Evolutionary conservation across 1,140 invertebrate genomes (phyloP).

Genomic region (Pseudomyrmex pallidus): DNA sequence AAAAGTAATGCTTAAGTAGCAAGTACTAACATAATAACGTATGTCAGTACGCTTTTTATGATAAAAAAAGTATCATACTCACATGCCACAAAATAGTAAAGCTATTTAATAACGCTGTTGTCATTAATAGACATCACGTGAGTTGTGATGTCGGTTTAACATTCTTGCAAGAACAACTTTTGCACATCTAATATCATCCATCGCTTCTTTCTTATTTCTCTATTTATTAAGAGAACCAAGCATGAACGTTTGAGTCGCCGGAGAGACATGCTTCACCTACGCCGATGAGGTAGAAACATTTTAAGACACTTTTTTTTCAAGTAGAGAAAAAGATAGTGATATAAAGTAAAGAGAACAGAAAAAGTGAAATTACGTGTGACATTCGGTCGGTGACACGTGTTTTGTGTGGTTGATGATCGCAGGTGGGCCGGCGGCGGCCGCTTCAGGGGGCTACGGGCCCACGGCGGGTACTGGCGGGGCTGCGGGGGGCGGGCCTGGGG

Average conservation of each 20-base stretch:
- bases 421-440: conserved; percentile 85
- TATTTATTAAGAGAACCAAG: conserved; percentile 58
- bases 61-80: conserved; percentile 9
- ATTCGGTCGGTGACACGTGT: conserved; percentile 82
- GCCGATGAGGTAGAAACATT: conserved; percentile 7
- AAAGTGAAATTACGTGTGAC: conserved; percentile 72
- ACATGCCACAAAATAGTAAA: conserved; percentile 17
- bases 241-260: conserved; percentile 45
- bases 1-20: not conserved
- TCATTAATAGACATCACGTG: not conserved
- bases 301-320: conserved; percentile 50
- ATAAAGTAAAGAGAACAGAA: conserved; percentile 62
- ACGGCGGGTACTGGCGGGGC: conserved; percentile 85
- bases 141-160: not conserved
- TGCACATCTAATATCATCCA: conserved; percentile 1
- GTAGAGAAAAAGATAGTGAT: conserved; percentile 56
- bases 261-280: conserved; percentile 14
- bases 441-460: conserved; percentile 85
- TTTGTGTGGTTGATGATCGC: conserved; percentile 85
- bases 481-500: conserved; percentile 86
- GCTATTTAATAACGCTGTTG: not conserved
- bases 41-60: not conserved
- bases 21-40: conserved; percentile 29
- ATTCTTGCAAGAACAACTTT: conserved; percentile 24
- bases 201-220: not conserved